Evolutionary conservation across 2,113 vertebrate genomes (phyloP), one percentile per base, ranked within the genome.

Genomic region (Cisticola juncidis): DNA sequence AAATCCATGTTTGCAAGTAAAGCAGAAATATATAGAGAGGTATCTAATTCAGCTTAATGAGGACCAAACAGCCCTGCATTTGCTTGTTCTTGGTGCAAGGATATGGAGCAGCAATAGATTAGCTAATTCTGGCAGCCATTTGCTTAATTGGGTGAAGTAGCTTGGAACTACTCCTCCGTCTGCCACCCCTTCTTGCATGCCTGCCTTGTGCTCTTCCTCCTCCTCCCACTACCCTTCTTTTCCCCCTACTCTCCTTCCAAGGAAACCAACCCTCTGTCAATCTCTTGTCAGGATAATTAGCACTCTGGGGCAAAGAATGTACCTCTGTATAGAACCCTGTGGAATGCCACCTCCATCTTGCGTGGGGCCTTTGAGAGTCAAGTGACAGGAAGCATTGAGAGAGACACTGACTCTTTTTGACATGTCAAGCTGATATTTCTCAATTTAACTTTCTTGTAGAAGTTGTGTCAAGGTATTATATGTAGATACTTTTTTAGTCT

Each of bases 241-340:
- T 26, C 17, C 29, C 54, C 18, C 35, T 12, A 9, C n/a, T 38
- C 13, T 54, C 18, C n/a, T 26, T 35, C 35, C 56, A 65, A 77
- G 66, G 47, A 65, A 95, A 44, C 20, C 42, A 94, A 19, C 48
- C 62, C 13, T 42, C n/a, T 93, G 61, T 88, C 92, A 95, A 3
- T 80, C 82, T 86, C 42, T 51, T 92, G 64, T 94, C 64, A 83
- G 51, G 62, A 88, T 88, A 91, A 88, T 77, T 73, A 88, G 68
- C 51, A 70, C 82, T 92, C 44, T 66, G 51, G 38, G 82, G 47
- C 86, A 91, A 58, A 95, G 51, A 50, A 21, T 11, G 35, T 81
- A 19, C 21, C n/a, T 80, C 64, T 61, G 25, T 66, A 4, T 40
- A 76, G 65, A 48, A 61, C 66, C 18, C 47, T 38, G 31, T 84